phyloP scores from a whole-genome alignment of 1,140 invertebrate genomes.

The Zaprionus ornatus region DNA sequence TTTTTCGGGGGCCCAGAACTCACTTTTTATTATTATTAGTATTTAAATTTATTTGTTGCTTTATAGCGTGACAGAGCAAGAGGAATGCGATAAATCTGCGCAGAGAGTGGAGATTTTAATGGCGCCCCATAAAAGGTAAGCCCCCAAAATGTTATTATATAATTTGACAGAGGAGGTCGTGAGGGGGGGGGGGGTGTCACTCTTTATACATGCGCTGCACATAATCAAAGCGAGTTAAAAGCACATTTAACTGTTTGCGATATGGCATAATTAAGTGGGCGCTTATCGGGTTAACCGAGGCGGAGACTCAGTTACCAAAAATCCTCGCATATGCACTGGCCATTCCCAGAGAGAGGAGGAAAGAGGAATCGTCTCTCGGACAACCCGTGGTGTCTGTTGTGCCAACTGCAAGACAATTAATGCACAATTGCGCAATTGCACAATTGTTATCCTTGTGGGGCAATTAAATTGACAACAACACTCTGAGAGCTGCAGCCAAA shows the following conservation, averaged over 20 bases:
- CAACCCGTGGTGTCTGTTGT: slow-evolving; percentile 66
- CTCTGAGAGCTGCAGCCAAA: neutral
- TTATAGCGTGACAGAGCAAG: slow-evolving; percentile 69
- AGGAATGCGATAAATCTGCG: slow-evolving; percentile 73
- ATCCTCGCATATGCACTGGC: slow-evolving; percentile 67
- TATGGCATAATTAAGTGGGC: slow-evolving; percentile 75
- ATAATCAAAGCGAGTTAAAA: slow-evolving; percentile 79
- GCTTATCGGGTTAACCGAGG: slow-evolving; percentile 43
- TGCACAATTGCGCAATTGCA: slow-evolving; percentile 73
- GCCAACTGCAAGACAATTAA: slow-evolving; percentile 70
- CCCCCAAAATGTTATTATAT: slow-evolving; percentile 54
- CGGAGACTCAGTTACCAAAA: slow-evolving; percentile 11
- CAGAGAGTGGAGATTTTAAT: slow-evolving; percentile 63
- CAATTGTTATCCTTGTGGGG: slow-evolving; percentile 58
- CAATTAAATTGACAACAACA: slow-evolving; percentile 32
- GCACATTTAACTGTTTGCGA: slow-evolving; percentile 71
- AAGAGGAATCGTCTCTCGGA: neutral
- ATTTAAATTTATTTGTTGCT: slow-evolving; percentile 82
- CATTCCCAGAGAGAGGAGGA: slow-evolving; percentile 34
- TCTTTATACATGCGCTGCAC: slow-evolving; percentile 36
- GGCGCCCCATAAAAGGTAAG: slow-evolving; percentile 74
- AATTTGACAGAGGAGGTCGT: slow-evolving; percentile 6
- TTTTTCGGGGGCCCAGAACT: slow-evolving; percentile 25
- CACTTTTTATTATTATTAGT: slow-evolving; percentile 80
- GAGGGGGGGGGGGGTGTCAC: neutral